Percentiles rank a stretch among this genome's conserved stretches.
These are phyloP conservation scores for Enteromius anoplus DNA, from an alignment of 2,797 vertebrate genomes.

Conservation along the genomic window DNA sequence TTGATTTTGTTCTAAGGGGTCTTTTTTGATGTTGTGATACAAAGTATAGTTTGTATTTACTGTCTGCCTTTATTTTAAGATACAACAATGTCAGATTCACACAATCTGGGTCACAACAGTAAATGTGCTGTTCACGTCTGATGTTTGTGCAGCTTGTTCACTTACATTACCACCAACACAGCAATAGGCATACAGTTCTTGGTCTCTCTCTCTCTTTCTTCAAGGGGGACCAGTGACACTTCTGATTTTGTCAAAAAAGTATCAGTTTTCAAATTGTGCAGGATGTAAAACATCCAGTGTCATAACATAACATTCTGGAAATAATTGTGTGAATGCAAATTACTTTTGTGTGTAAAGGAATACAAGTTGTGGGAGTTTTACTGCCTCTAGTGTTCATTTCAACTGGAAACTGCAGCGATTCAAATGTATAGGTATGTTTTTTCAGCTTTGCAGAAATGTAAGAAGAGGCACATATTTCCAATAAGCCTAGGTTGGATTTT, in stretches of 20 bases:
- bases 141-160: background rate
- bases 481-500: background rate
- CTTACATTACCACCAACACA: background rate
- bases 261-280: no score
- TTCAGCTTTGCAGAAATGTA: no score
- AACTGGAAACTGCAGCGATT: no score
- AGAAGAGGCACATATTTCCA: no score
- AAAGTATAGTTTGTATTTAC: conserved; percentile 11
- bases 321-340: no score
- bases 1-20: background rate
- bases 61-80: background rate
- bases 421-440: no score
- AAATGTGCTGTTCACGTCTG: background rate
- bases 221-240: background rate
- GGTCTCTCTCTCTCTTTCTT: background rate
- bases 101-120: background rate
- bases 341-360: no score
- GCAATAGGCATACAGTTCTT: background rate
- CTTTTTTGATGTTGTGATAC: background rate
- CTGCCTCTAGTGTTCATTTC: no score
- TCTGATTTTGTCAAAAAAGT: background rate
- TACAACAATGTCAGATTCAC: background rate
- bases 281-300: no score
- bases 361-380: no score
- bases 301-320: no score